Conservation (phyloP, 2,888 invertebrate species). For the Salticus scenicus region DNA sequence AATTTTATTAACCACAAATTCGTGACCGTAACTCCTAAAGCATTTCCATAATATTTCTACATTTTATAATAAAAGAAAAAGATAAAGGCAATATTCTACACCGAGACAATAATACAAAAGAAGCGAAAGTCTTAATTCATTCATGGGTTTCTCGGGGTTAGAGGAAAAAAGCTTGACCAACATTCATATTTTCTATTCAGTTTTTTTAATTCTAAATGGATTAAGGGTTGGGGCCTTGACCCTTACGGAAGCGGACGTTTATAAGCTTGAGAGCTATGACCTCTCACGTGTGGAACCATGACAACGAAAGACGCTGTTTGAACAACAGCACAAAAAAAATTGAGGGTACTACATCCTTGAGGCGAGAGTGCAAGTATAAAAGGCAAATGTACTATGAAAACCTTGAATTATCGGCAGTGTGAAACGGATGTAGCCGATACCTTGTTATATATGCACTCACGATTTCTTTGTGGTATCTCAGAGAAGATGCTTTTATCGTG, state of each 20-base stretch:
- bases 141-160: background rate
- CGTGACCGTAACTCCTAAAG: no score
- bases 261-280: slow-evolving; percentile 47
- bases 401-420: background rate
- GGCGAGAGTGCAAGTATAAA: no score
- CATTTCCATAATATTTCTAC: no score
- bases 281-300: slow-evolving; percentile 39
- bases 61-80: no score
- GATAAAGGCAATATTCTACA: no score
- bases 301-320: slow-evolving; percentile 10
- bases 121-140: background rate
- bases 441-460: no score
- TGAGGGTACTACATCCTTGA: slow-evolving; percentile 8
- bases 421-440: no score
- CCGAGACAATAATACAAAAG: no score
- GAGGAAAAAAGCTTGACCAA: slow-evolving; percentile 6
- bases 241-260: slow-evolving; percentile 38
- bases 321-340: background rate
- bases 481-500: no score
- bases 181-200: background rate
- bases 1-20: no score
- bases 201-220: background rate
- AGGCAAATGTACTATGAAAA: background rate
- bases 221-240: slow-evolving; percentile 60
- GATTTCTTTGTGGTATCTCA: no score